phyloP scores from a whole-genome alignment of 2,888 invertebrate species.

The Dryadula phaetusa region DNA sequence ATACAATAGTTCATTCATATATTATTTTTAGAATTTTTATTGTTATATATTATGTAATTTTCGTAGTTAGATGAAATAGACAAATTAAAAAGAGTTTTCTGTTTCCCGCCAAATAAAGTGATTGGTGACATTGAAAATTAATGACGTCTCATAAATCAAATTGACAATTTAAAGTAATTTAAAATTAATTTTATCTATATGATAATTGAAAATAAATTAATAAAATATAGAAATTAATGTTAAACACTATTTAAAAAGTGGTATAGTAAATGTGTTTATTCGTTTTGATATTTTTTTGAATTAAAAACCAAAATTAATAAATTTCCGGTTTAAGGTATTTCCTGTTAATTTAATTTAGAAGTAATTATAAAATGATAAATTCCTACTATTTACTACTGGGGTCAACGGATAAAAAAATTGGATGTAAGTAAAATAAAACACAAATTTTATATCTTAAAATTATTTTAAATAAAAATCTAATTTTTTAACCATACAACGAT shows the following conservation, averaged over 20 bases:
- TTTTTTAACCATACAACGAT: no score
- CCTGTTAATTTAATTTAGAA: no score
- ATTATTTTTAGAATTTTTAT: background rate
- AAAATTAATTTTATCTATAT: background rate
- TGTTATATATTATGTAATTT: background rate
- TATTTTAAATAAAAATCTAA: no score
- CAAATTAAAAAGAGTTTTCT: background rate
- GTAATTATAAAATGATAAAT: no score
- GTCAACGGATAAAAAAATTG: background rate
- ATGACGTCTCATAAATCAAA: background rate
- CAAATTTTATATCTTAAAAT: background rate
- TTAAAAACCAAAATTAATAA: no score
- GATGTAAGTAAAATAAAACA: background rate
- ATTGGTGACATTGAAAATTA: conserved; percentile 25
- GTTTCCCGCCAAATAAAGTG: conserved; percentile 24
- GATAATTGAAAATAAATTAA: background rate
- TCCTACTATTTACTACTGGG: no score
- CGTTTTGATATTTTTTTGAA: no score
- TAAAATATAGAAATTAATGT: no score
- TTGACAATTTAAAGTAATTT: background rate
- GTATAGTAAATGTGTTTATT: no score
- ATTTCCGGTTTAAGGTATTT: no score
- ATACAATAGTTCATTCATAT: background rate
- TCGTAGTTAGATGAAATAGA: background rate
- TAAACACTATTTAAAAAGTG: no score